Base-by-base conservation (phyloP, 1,140 invertebrate genomes). In the Listronotus bonariensis region DNA sequence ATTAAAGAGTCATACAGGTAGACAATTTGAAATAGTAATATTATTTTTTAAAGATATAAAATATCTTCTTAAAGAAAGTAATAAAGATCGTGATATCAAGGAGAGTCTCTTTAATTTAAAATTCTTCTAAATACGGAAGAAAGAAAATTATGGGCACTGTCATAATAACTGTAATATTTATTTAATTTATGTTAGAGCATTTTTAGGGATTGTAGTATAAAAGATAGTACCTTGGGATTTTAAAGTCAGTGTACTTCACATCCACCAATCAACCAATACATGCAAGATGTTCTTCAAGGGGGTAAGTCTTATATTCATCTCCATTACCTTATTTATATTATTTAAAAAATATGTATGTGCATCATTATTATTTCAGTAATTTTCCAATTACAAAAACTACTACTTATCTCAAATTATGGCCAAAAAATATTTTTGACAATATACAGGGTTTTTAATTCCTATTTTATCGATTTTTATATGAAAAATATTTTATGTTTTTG, bases 141-240 rank as follows among this genome's bases (percentile, higher is more conserved):
- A 57, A 52, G 53, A 52, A 49, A 64, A 64, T 64, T 64, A 64
- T 64, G 52, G 41, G 45, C 46, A 36, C 54, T 57, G 62, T 57
- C 53, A 51, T 57, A 57, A 65, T 65, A 65, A 57, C 62, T 41
- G 62, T 65, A 63, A 55, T 63, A 65, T 38, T 41, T 48, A 57
- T 57, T 65, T 57, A 65, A 57, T 65, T 57, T 57, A 65, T 57
- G 10, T 12, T 8, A 48, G 20, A 20, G 6, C 10, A 31, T 49
- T 55, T 65, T 65, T 46, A 15, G 10, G 46, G 11, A 5, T 10
- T 14, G 14, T 15, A 7, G 38, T 65, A 65, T 65, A 65, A 57
- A 65, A 65, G 62, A 18, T 26, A 12, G 62, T 38, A 15, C 52
- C n/a, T 38, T 57, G 3, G 18, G 34, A 15, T 5, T 57, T 51